Evolutionary conservation across 2,113 vertebrate species (phyloP), one percentile per base, ranked within the genome.

Genomic region (Pelmatolapia mariae): DNA sequence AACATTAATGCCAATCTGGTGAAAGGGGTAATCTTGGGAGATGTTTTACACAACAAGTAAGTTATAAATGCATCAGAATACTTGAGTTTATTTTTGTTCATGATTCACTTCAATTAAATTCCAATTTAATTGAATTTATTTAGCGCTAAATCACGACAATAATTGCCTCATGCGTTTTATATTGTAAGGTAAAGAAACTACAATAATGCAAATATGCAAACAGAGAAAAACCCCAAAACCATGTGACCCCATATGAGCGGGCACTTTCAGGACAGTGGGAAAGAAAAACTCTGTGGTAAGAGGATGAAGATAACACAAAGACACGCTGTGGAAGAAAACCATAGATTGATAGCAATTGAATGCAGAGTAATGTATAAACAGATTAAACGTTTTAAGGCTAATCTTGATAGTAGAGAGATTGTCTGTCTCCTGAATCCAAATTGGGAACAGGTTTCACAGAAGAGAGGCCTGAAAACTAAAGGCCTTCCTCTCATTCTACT

Each of bases 101-200:
- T 54, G 53, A 54, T 4, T 54, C 53, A 54, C 6, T 54, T 54
- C n/a, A 54, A 54, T 54, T 54, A 7, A 54, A 54, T 12, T 54
- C 53, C 10, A 54, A 54, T 54, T 7, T 0, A 54, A 54, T 54
- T 56, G 6, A 56, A 56, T 56, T 56, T 56, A 56, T 56, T 56
- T 4, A 56, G 22, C 0, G 1, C 53, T 56, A 56, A 13, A 56
- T 13, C 53, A 7, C 24, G 53, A 56, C 6, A 7, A 56, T 7
- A 24, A 56, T 56, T 56, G 11, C 0, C 53, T 54, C 22, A 0
- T 24, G n/a, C 0, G 0, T 4, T 56, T 56, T 56, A 56, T 1
- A 56, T 56, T 24, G 22, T 56, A 7, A 56, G 53, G 53, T 56
- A 56, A 56, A 56, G 53, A 0, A 56, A 56, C 1, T 24, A 56